Evolutionary conservation across 2,888 invertebrate species (phyloP), one percentile per base, ranked within the genome.

Genomic region (Gymnoscelis rufifasciata): DNA sequence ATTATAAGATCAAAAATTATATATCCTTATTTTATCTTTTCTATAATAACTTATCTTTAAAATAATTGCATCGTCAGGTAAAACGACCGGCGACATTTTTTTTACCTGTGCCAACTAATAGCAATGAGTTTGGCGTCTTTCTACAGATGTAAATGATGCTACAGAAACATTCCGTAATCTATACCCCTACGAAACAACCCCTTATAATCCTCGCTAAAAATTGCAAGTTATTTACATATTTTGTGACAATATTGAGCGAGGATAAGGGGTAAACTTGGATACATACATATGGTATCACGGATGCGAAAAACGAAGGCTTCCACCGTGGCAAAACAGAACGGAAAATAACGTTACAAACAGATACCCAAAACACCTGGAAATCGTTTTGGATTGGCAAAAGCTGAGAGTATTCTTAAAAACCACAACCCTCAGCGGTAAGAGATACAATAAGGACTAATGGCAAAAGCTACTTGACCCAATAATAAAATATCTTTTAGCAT

Each of bases 231-330:
- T 19, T 19, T 19, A n/a, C n/a, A n/a, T n/a, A 19, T 19, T 19
- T 3, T 3, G 19, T 19, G 19, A 19, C 19, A 5, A 19, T 19
- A 3, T 19, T 19, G 19, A 19, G 19, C 19, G 19, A 19, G 19
- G 19, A 3, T 19, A 19, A 19, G 19, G 19, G 19, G 2, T 3
- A 19, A 19, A n/a, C n/a, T n/a, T 3, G 19, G 11, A 43, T 43
- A 43, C 48, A 43, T 50, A 50, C 50, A 45, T 50, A 50, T 50
- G 27, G 41, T 38, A 12, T 50, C 50, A 26, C 45, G 50, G 26
- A 50, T 39, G 38, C 50, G 44, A 29, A 42, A 43, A 36, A 42
- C 50, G 50, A 50, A 50, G 42, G 45, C 45, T 50, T 50, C 50
- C 45, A 45, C 42, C 45, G 42, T 38, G 45, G 50, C 50, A 50